phyloP scores from a whole-genome alignment of 2,113 vertebrate species.

The Hyperoodon ampullatus region DNA sequence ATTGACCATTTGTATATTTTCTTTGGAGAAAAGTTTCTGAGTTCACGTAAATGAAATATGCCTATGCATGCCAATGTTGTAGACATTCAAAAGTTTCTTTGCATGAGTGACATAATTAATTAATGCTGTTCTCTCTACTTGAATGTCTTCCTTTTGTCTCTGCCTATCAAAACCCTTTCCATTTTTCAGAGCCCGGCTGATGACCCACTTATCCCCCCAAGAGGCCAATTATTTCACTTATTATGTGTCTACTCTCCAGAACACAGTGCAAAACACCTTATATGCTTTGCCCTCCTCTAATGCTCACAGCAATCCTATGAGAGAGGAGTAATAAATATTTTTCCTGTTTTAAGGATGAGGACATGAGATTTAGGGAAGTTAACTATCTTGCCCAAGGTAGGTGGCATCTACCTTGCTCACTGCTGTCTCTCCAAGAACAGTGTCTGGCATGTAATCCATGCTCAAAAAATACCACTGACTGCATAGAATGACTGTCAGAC shows the following conservation, averaged over 20 bases:
- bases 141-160: slow-evolving; percentile 70
- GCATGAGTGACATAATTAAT: slow-evolving; percentile 68
- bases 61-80: slow-evolving; percentile 38
- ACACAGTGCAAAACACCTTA: slow-evolving; percentile 48
- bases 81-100: slow-evolving; percentile 68
- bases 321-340: slow-evolving; percentile 21
- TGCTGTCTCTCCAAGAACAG: neutral
- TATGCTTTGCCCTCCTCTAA: slow-evolving; percentile 33
- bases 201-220: slow-evolving; percentile 65
- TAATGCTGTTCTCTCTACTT: slow-evolving; percentile 61
- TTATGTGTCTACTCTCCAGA: slow-evolving; percentile 47
- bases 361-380: slow-evolving; percentile 18
- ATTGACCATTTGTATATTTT: no score
- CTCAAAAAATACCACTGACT: neutral
- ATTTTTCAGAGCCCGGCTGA: slow-evolving; percentile 62
- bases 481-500: neutral
- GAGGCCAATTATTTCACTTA: slow-evolving; percentile 73
- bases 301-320: neutral
- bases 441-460: neutral
- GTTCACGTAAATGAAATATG: slow-evolving; percentile 62
- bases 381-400: neutral
- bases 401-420: neutral
- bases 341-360: neutral
- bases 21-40: no score
- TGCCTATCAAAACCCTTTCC: slow-evolving; percentile 61